These are phyloP conservation scores for Sternotherus odoratus DNA, from an alignment of 2,797 vertebrate genomes.

Conservation along the genomic window DNA sequence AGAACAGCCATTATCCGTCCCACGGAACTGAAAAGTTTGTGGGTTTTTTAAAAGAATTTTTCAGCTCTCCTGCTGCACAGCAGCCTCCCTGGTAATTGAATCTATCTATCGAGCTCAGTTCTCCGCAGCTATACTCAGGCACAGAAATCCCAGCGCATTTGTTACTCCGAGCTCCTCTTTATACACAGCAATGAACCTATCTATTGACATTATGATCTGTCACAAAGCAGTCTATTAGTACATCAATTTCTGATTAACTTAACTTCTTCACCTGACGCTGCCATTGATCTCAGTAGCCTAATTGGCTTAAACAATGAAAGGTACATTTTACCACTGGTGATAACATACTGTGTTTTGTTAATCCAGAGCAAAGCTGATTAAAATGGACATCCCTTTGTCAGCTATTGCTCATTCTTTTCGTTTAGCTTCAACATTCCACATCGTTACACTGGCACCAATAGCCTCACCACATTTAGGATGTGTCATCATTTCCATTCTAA, in stretches of 20 bases:
- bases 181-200: not conserved
- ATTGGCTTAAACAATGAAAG: slow-evolving; percentile 60
- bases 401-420: not conserved
- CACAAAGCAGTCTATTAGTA: slow-evolving; percentile 57
- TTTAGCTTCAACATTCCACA: not conserved
- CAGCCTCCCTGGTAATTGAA: not conserved
- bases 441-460: not conserved
- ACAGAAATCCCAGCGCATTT: not conserved
- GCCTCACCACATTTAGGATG: not conserved
- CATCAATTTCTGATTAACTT: slow-evolving; percentile 41
- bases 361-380: not conserved
- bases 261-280: slow-evolving; percentile 47
- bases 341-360: not conserved
- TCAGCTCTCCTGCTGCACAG: not conserved
- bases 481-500: not conserved
- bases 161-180: not conserved
- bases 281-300: slow-evolving; percentile 59
- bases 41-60: not conserved
- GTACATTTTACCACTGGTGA: slow-evolving; percentile 41
- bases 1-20: not conserved
- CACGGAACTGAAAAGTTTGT: not conserved
- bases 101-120: not conserved
- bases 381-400: not conserved
- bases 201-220: slow-evolving; percentile 45
- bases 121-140: not conserved